Percentiles rank a stretch among this genome's conserved stretches.
These are phyloP conservation scores for Aspidiotus rigidus DNA, from an alignment of 2,888 invertebrate genomes.

Conservation along the genomic window DNA sequence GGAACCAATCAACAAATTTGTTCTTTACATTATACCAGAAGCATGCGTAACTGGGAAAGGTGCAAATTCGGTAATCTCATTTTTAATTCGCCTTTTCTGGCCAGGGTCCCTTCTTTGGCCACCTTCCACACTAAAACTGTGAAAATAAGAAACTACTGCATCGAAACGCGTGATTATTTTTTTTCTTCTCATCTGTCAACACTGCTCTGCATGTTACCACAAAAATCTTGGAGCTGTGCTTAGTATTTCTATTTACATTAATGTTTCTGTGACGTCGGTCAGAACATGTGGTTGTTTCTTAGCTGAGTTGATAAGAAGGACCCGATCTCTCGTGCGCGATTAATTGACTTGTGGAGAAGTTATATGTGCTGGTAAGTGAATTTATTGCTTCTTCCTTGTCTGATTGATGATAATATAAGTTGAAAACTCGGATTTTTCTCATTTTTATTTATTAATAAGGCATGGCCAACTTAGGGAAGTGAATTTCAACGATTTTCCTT, in stretches of 20 bases:
- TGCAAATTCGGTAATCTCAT: too few relatives aligned
- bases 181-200: not conserved
- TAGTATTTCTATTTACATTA: not conserved
- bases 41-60: too few relatives aligned
- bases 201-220: not conserved
- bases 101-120: not conserved
- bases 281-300: conserved; percentile 1
- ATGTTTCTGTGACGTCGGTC: not conserved
- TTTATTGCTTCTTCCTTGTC: not conserved
- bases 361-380: not conserved
- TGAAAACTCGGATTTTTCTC: not conserved
- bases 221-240: not conserved
- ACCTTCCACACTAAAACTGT: not conserved
- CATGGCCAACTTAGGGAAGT: not conserved
- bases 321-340: not conserved
- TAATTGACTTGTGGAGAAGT: not conserved
- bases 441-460: not conserved
- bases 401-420: not conserved
- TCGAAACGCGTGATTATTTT: not conserved
- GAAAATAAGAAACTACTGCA: not conserved
- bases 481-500: not conserved
- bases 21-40: too few relatives aligned
- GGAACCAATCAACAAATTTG: too few relatives aligned
- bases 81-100: not conserved
- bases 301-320: not conserved